Percentiles rank a stretch among this genome's conserved stretches.
These are phyloP conservation scores for Siphonodentalium dalli DNA, from an alignment of 2,888 invertebrate genomes.

Conservation along the genomic window DNA sequence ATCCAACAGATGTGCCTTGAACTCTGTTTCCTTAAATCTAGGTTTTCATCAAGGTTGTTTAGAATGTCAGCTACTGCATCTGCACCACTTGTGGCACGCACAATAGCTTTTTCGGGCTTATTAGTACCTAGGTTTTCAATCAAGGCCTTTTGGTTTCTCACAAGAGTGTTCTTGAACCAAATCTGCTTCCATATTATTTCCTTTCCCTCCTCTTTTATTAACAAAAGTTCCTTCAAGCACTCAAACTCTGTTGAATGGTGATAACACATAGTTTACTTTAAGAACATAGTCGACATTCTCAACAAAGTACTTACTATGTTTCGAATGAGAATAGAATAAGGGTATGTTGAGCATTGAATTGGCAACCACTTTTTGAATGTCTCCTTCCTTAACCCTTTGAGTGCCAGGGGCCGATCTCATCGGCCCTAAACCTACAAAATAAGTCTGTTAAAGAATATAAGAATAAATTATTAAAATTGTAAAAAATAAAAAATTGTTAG, in stretches of 20 bases:
- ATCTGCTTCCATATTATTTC: constrained; percentile 2
- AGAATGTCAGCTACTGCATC: not conserved
- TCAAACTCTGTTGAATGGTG: not conserved
- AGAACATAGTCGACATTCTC: constrained; percentile 7
- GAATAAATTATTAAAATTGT: too few relatives aligned
- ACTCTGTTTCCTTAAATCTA: too few relatives aligned
- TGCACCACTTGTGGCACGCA: too few relatives aligned
- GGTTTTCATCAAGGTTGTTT: not conserved
- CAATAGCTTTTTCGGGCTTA: constrained; percentile 3
- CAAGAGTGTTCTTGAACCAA: constrained; percentile 6
- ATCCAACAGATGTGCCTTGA: too few relatives aligned
- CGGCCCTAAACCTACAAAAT: too few relatives aligned
- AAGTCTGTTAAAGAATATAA: too few relatives aligned
- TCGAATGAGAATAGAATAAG: constrained; percentile 12
- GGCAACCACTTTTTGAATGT: not conserved
- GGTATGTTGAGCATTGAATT: constrained; percentile 1
- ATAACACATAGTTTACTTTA: not conserved
- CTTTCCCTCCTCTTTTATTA: not conserved
- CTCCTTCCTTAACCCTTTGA: constrained; percentile 1
- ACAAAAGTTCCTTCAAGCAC: constrained; percentile 4
- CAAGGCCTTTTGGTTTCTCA: not conserved
- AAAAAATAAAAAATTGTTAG: too few relatives aligned
- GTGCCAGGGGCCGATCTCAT: too few relatives aligned
- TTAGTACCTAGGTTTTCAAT: constrained; percentile 1
- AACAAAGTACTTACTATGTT: constrained; percentile 4